A percentile compares a stretch with the other conserved stretches of the same genome.
phyloP scores from a whole-genome alignment of 2,888 invertebrate species.

The Archaeoteleia sp. region DNA sequence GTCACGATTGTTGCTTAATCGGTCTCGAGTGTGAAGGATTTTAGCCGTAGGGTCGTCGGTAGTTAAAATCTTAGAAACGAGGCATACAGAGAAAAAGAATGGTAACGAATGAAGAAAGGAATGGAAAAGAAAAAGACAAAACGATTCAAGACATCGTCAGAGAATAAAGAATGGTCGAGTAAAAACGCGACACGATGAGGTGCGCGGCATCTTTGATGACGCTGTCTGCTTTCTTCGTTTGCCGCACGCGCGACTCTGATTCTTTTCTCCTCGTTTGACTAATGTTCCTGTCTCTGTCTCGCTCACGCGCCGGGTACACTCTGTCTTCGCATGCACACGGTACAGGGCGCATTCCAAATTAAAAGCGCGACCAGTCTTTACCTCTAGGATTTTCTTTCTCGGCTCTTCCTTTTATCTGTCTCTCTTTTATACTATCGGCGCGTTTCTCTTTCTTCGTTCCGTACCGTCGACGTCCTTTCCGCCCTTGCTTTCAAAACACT shows the following conservation, averaged over 20 bases:
- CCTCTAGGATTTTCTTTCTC: constrained; percentile 8
- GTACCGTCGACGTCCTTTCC: constrained; percentile 47
- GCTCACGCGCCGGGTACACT: constrained; percentile 10
- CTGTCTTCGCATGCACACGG: constrained; percentile 32
- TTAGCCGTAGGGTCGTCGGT: constrained; percentile 8
- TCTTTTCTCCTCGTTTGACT: constrained; percentile 6
- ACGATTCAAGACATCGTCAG: constrained; percentile 52
- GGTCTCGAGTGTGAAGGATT: constrained; percentile 6
- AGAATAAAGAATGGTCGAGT: constrained; percentile 62
- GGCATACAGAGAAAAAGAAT: constrained; percentile 15
- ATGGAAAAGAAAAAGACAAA: constrained; percentile 36
- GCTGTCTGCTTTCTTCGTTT: constrained; percentile 57
- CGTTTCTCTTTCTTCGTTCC: constrained; percentile 14
- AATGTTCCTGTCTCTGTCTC: background rate
- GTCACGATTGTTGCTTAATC: constrained; percentile 13
- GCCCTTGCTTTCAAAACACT: constrained; percentile 51
- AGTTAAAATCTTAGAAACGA: constrained; percentile 14
- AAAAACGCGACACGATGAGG: constrained; percentile 60
- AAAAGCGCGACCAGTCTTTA: constrained; percentile 35
- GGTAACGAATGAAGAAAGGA: constrained; percentile 12
- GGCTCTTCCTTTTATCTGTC: constrained; percentile 1
- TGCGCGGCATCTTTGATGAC: constrained; percentile 67
- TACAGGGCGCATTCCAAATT: constrained; percentile 46
- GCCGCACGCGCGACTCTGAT: constrained; percentile 46
- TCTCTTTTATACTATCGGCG: background rate